Base-by-base conservation (phyloP, 2,113 vertebrate species). In the Noturus placidus region DNA sequence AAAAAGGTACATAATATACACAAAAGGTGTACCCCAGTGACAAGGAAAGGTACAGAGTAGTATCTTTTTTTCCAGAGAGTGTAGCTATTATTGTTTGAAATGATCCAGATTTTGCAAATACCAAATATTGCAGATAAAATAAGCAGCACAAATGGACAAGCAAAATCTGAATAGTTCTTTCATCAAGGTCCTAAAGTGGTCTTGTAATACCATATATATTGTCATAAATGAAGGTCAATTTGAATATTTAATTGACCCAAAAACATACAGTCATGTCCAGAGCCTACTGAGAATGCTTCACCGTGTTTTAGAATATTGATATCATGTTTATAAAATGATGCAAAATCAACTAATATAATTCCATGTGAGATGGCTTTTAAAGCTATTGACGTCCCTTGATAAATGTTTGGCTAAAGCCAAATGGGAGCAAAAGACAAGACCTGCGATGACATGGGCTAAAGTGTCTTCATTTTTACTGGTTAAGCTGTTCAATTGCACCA, bases 381-480 rank as follows among this genome's bases (percentile, higher is more conserved):
- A 57, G 69, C 38, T 27, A 46, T 46, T 46, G 5, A 10, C 46
- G 17, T 33, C 22, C 27, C 77, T 56, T 56, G n/a, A 79, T n/a
- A 52, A n/a, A 77, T 77, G 6, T n/a, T 27, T 77, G 54, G 67
- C 54, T 80, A 57, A 80, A 88, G 74, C 69, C 84, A 85, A 82
- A 84, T 84, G 56, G 52, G 33, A 82, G 74, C 80, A 85, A 77
- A 90, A 86, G 74, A 65, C 42, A 50, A 72, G 67, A 76, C 72
- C 54, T 72, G 88, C 11, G 38, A 76, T 85, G 57, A 82, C 59
- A 88, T 83, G 77, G 80, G 78, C 63, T 54, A 4, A 19, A 35
- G n/a, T 35, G n/a, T 67, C 63, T 67, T 69, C 80, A 89, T 89
- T 92, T 88, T 91, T 76, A 90, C 86, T 77, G 33, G 87, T 91